Evolutionary conservation across 2,888 invertebrate genomes (phyloP).

Genomic region (Drosophila anomelani): DNA sequence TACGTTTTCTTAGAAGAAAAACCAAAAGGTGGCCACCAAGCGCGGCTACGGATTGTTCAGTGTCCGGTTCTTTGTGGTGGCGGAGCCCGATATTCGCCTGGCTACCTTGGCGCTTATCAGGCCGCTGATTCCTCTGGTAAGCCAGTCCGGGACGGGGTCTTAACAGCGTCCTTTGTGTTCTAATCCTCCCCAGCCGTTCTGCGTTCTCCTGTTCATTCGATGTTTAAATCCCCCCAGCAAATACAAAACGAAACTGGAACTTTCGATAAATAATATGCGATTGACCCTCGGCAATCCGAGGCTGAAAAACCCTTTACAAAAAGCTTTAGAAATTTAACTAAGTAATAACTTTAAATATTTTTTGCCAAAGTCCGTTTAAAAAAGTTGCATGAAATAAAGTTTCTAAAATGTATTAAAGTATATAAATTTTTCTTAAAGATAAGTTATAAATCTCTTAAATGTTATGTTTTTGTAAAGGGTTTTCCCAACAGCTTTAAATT

Average conservation of each 20-base stretch:
- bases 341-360: too few relatives aligned
- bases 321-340: background rate
- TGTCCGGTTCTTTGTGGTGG: conserved; percentile 81
- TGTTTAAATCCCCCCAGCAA: conserved; percentile 67
- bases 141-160: conserved; percentile 54
- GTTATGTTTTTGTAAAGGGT: conserved; percentile 18
- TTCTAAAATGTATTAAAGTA: background rate
- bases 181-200: conserved; percentile 31
- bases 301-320: conserved; percentile 16
- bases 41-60: conserved; percentile 79
- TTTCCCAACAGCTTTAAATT: background rate
- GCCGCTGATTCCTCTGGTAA: conserved; percentile 83
- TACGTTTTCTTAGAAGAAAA: conserved; percentile 74
- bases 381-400: background rate
- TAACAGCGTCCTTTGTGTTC: conserved; percentile 17
- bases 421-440: background rate
- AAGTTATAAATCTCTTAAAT: background rate
- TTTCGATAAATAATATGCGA: conserved; percentile 1
- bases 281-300: conserved; percentile 19
- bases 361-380: background rate
- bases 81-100: conserved; percentile 81
- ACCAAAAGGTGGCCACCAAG: conserved; percentile 70
- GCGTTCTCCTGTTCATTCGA: conserved; percentile 49
- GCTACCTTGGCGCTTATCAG: conserved; percentile 82
- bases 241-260: conserved; percentile 11